Conservation (phyloP, 2,888 invertebrate genomes). For the Allygus modestus region DNA sequence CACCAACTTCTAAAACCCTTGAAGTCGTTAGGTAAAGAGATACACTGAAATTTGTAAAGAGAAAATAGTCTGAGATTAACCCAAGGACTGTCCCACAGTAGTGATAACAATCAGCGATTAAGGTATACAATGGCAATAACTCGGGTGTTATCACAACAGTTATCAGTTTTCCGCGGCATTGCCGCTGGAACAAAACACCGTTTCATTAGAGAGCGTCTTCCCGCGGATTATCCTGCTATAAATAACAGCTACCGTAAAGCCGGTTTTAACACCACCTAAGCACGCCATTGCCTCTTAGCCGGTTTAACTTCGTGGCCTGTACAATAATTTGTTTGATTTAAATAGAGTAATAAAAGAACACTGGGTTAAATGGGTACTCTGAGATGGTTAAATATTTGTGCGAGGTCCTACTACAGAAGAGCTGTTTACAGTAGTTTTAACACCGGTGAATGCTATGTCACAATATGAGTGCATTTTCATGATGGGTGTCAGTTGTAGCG, state of each 20-base stretch:
- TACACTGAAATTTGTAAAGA: not conserved
- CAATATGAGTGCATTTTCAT: too few species aligned
- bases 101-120: conserved; percentile 17
- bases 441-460: too few species aligned
- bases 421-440: too few species aligned
- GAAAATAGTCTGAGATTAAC: not conserved
- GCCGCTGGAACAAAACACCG: conserved; percentile 29
- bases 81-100: not conserved
- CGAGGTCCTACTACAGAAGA: too few species aligned
- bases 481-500: too few species aligned
- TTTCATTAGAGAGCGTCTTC: not conserved
- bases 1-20: too few species aligned
- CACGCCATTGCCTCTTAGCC: not conserved
- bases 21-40: too few species aligned
- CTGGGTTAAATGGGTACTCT: too few species aligned
- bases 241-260: conserved; percentile 6
- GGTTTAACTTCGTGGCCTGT: not conserved
- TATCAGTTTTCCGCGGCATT: conserved; percentile 40
- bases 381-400: too few species aligned
- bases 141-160: not conserved
- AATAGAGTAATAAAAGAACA: too few species aligned
- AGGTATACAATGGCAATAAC: conserved; percentile 10
- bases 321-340: too few species aligned
- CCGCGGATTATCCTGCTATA: not conserved
- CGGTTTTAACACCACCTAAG: not conserved